Evolutionary conservation across 2,113 vertebrate genomes (phyloP), one percentile per base, ranked within the genome.

Genomic region (Sinocyclocheilus anshuiensis): DNA sequence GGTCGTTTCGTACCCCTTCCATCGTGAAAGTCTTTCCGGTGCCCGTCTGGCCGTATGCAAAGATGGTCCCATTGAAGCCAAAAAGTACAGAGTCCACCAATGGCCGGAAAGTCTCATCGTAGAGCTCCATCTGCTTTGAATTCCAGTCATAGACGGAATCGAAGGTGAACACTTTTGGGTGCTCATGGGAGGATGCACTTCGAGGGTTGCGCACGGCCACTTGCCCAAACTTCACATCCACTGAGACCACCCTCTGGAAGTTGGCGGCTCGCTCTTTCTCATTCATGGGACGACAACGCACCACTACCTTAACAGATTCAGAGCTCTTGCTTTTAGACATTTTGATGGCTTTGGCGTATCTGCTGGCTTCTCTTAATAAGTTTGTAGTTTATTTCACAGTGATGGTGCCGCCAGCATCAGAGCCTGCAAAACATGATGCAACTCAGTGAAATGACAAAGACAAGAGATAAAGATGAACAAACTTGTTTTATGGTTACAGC

Each of bases 21-120:
- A 99, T 99, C 0, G 98, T 99, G 36, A 96, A 99, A 0, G 98
- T 99, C 90, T 99, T 99, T 48, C 98, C 98, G 0, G 98, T 99
- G 45, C 98, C 98, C 0, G 98, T 99, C 90, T 99, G 98, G 71
- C 98, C 98, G 3, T 99, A 99, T 0, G 98, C 98, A 90, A 99
- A 99, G 84, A 99, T 99, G 0, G 98, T 99, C 86, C 98, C 98
- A 22, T 99, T 99, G 91, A 99, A 99, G 12, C 98, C 98, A 20
- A 96, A 93, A 8, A 99, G 95, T 76, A 99, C 98, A 0, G 98
- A 99, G 86, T 99, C 98, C 88, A 99, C 98, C 0, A 99, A 93
- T 0, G 97, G 98, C 6, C 97, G 93, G 92, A 99, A 99, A 0
- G 97, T 97, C 91, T 99, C 98, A 89, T 99, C 97, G 0, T 99